A percentile compares a stretch with the other conserved stretches of the same genome.
phyloP scores from a whole-genome alignment of 2,797 vertebrate species.

The Sebastes melanostomus region DNA sequence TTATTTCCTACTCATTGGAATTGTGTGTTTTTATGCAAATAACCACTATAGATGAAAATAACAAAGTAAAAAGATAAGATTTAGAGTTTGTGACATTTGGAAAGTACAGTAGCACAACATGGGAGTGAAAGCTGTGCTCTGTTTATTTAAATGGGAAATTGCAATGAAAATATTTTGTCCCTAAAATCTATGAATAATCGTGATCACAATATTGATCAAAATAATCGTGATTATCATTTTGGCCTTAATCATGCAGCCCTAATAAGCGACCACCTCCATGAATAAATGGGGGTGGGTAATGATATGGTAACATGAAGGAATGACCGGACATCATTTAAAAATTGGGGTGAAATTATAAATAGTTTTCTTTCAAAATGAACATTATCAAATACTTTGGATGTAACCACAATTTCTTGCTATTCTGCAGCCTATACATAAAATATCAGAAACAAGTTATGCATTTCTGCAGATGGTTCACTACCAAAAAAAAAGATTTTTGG shows the following conservation, averaged over 20 bases:
- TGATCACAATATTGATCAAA: too few species aligned
- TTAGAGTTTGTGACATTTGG: too few species aligned
- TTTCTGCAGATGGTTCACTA: background rate
- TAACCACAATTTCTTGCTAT: background rate
- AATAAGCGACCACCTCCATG: background rate
- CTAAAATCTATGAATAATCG: too few species aligned
- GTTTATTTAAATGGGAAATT: too few species aligned
- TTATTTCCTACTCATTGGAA: too few species aligned
- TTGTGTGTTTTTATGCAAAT: too few species aligned
- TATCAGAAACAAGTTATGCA: background rate
- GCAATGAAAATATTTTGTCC: too few species aligned
- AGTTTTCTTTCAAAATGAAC: background rate
- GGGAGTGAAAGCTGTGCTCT: rapidly evolving
- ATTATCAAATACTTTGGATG: background rate
- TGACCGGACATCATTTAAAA: background rate
- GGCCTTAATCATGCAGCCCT: background rate
- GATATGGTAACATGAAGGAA: background rate
- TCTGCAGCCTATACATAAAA: background rate
- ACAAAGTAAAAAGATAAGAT: too few species aligned
- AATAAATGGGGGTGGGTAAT: background rate
- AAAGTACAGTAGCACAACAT: too few species aligned
- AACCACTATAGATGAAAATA: too few species aligned
- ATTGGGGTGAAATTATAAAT: background rate
- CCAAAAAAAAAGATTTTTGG: too few species aligned
- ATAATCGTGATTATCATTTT: too few species aligned